Conservation (phyloP, 2,888 invertebrate species). For the Drosophila peninsularis region DNA sequence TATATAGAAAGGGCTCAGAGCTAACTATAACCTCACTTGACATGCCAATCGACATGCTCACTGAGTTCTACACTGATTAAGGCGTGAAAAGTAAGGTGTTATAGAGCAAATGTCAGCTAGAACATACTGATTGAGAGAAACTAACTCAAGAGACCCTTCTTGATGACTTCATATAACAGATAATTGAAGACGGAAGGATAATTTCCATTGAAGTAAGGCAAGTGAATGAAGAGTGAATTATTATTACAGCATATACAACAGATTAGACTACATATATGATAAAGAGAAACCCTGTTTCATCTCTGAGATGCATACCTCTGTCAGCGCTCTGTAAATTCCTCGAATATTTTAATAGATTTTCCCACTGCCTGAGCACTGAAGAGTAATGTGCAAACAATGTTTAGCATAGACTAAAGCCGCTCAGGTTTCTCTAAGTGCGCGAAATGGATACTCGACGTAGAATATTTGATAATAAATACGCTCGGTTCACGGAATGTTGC, state of each 20-base stretch:
- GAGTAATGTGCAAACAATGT: background rate
- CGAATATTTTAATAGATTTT: background rate
- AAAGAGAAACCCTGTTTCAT: background rate
- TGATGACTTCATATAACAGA: too few relatives aligned
- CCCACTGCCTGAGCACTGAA: background rate
- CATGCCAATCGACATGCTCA: too few relatives aligned
- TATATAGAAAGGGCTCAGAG: too few relatives aligned
- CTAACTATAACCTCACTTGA: too few relatives aligned
- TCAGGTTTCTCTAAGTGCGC: background rate
- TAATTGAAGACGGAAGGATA: too few relatives aligned
- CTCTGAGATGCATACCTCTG: background rate
- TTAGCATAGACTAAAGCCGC: background rate
- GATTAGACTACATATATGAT: too few relatives aligned
- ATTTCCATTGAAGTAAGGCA: too few relatives aligned
- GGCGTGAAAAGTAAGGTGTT: background rate
- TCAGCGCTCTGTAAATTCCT: background rate
- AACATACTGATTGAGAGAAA: too few relatives aligned
- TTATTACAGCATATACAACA: too few relatives aligned
- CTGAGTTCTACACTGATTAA: background rate
- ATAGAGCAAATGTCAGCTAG: too few relatives aligned
- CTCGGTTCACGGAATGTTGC: background rate
- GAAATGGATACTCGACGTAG: background rate
- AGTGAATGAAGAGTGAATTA: background rate
- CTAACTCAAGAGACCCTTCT: too few relatives aligned
- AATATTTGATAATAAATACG: slow-evolving; percentile 1